Percentiles rank a stretch among this genome's conserved stretches.
Evolutionary conservation across 2,113 vertebrate genomes (phyloP).

Genomic region (Pomatostomus ruficeps): DNA sequence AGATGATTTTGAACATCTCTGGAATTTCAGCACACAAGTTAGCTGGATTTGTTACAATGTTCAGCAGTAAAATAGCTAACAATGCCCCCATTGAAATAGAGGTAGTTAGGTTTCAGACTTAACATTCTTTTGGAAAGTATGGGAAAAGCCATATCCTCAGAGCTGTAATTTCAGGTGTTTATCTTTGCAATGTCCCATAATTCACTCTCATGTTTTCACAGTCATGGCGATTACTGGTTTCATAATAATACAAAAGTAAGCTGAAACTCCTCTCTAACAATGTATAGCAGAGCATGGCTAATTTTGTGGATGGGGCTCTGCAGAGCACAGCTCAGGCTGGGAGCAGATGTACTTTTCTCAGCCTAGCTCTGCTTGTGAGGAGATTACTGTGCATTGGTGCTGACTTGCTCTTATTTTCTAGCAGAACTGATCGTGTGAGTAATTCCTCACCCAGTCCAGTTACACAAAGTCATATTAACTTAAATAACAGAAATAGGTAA

Average conservation of each 20-base stretch:
- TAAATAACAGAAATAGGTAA: background rate
- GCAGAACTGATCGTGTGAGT: background rate
- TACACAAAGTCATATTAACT: background rate
- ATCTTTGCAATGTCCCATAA: background rate
- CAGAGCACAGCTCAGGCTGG: background rate
- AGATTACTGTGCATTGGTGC: background rate
- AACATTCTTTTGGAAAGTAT: background rate
- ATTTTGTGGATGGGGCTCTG: conserved; percentile 17
- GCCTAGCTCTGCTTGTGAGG: background rate
- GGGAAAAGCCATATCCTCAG: background rate
- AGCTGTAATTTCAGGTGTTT: conserved; percentile 41
- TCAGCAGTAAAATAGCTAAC: conserved; percentile 20
- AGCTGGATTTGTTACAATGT: background rate
- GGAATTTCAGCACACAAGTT: conserved; percentile 21
- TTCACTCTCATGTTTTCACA: conserved; percentile 18
- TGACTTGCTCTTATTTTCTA: conserved; percentile 35
- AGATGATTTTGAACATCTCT: conserved; percentile 9
- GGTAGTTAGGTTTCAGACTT: background rate
- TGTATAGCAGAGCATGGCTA: conserved; percentile 4
- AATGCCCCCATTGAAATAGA: conserved; percentile 1
- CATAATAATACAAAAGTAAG: conserved; percentile 16
- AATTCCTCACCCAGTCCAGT: background rate
- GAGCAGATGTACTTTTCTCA: conserved; percentile 33
- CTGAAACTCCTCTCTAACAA: background rate
- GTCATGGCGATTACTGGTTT: background rate